phyloP scores from a whole-genome alignment of 2,113 vertebrate species.

The Cephalopterus ornatus region DNA sequence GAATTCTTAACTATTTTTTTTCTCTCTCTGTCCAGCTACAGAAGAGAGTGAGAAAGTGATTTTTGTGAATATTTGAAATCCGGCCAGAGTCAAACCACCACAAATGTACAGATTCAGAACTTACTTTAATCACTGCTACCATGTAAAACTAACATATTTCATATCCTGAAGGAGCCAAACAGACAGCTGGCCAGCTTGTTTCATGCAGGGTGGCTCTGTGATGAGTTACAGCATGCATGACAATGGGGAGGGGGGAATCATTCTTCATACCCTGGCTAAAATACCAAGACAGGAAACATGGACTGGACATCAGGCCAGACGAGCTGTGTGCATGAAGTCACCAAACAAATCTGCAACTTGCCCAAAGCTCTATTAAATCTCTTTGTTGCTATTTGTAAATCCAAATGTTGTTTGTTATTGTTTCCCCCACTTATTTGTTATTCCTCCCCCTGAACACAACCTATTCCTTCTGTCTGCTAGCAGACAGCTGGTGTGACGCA shows the following conservation, averaged over 20 bases:
- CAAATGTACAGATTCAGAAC: not conserved
- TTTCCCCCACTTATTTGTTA: not conserved
- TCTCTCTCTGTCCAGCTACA: too few species aligned
- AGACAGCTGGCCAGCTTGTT: conserved; percentile 30
- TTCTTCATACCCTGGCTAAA: conserved; percentile 32
- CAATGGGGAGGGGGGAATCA: not conserved
- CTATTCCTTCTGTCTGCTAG: conserved; percentile 1
- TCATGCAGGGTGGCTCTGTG: not conserved
- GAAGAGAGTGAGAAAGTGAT: too few species aligned
- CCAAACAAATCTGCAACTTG: conserved; percentile 36
- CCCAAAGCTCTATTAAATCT: conserved; percentile 39
- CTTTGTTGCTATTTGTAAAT: not conserved
- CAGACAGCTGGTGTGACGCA: conserved; percentile 72
- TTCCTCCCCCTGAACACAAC: not conserved
- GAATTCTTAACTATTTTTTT: too few species aligned
- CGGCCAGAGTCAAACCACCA: too few species aligned
- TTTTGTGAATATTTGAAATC: too few species aligned
- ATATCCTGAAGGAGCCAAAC: not conserved
- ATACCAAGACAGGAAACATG: conserved; percentile 18
- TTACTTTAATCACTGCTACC: not conserved
- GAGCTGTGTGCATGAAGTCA: not conserved
- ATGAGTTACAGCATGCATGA: not conserved
- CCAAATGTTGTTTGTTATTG: not conserved
- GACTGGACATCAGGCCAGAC: conserved; percentile 23
- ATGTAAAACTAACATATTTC: not conserved